phyloP scores from a whole-genome alignment of 2,888 invertebrate genomes.

The Pandemis corylana region DNA sequence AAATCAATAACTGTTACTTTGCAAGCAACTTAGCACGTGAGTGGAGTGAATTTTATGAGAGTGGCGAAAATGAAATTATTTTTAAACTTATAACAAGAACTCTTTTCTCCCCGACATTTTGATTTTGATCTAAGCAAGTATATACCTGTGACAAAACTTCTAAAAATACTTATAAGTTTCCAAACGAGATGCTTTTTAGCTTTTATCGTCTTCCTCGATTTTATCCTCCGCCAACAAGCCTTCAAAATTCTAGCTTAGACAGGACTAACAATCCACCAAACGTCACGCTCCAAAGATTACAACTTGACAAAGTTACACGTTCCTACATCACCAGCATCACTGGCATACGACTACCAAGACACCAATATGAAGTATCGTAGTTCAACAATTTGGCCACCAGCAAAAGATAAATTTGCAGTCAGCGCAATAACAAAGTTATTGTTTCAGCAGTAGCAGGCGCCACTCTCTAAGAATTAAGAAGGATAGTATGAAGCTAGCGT shows the following conservation, averaged over 20 bases:
- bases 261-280: slow-evolving; percentile 4
- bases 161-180: not conserved
- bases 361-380: no score
- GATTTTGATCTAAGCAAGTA: no score
- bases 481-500: not conserved
- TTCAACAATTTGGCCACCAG: slow-evolving; percentile 2
- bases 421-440: not conserved
- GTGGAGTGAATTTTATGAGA: no score
- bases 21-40: no score
- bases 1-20: no score
- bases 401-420: not conserved
- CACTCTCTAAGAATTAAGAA: not conserved
- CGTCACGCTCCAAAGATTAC: slow-evolving; percentile 4
- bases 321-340: not conserved
- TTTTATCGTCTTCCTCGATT: not conserved
- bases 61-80: no score
- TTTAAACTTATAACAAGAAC: no score
- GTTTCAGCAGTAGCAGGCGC: not conserved
- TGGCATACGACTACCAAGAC: not conserved
- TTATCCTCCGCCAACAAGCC: not conserved
- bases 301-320: slow-evolving; percentile 2
- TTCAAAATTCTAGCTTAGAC: slow-evolving; percentile 1
- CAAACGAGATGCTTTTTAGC: not conserved
- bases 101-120: no score
- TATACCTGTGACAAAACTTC: no score